Evolutionary conservation across 2,888 invertebrate genomes (phyloP), one percentile per base, ranked within the genome.

Genomic region (Oscheius sp.): DNA sequence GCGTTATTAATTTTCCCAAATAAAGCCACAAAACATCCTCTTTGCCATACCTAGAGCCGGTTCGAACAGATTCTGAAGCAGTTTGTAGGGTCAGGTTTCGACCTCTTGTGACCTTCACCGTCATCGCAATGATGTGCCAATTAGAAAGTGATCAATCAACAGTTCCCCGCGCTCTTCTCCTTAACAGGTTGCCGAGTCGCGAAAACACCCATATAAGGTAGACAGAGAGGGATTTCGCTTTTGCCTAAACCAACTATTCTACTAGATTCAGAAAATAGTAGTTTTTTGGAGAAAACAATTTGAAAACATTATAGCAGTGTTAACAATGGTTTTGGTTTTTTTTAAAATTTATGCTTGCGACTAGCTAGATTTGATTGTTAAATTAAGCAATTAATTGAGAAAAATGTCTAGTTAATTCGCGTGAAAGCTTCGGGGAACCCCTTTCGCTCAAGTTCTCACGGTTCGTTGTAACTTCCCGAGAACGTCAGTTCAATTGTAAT

Each of bases 71-170:
- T n/a, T n/a, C n/a, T n/a, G n/a, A n/a, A 25, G 52, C 12, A 12
- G 29, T 29, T 52, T 52, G 12, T 52, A 29, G 52, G 55, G 55
- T 55, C 55, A 55, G 55, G 55, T 55, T 55, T 31, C 55, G 55
- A 55, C 58, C 58, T 27, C 33, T 39, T 34, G 3, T 23, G 61
- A 45, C 61, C 61, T 42, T 45, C 61, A 27, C 45, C 45, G 45
- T 27, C 61, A 42, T 33, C 45, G 45, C 61, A 61, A 61, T 61
- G 61, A 61, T 61, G 61, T 61, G 61, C 61, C 61, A 61, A 61
- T 61, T 61, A 61, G 61, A 61, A 61, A 61, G 61, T 61, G 61
- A 61, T 61, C 61, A 61, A 61, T 61, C 61, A 61, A 61, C 61
- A 45, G 27, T 29, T 45, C 61, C 20, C 29, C 58, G 8, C 61